Conservation (phyloP, 2,113 vertebrate genomes). For the Bucco capensis region DNA sequence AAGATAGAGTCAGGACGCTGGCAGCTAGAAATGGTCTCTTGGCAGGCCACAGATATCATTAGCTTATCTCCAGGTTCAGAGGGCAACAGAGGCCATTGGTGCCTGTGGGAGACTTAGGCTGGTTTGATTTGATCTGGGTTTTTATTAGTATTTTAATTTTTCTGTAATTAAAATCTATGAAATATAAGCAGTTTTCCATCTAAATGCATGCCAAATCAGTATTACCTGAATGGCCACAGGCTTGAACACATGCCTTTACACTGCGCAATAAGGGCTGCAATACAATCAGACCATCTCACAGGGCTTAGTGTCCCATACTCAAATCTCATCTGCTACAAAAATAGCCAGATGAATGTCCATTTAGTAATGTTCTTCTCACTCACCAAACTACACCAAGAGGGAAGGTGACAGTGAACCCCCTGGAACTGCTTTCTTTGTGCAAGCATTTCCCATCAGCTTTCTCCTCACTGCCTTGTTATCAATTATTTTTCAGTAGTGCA, state of each 20-base stretch:
- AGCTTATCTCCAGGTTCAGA: not conserved
- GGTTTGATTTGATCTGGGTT: not conserved
- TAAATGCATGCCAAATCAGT: not conserved
- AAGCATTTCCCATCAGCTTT: not conserved
- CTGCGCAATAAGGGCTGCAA: not conserved
- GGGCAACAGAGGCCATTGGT: not conserved
- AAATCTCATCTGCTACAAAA: not conserved
- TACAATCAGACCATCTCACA: not conserved
- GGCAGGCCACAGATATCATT: not conserved
- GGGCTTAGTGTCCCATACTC: not conserved
- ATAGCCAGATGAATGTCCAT: accelerated
- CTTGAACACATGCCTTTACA: not conserved
- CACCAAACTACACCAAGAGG: too few species aligned
- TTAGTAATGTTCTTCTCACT: not conserved
- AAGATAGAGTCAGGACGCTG: not conserved
- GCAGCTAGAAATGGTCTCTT: not conserved
- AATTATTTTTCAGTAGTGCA: accelerated
- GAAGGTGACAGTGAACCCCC: not conserved
- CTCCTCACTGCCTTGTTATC: not conserved
- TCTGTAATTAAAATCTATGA: not conserved
- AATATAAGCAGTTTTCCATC: not conserved
- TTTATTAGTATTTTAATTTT: not conserved
- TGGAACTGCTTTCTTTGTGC: not conserved
- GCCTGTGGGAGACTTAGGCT: not conserved
- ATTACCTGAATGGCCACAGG: accelerated